phyloP scores from a whole-genome alignment of 2,888 invertebrate genomes.

The Noctua pronuba region DNA sequence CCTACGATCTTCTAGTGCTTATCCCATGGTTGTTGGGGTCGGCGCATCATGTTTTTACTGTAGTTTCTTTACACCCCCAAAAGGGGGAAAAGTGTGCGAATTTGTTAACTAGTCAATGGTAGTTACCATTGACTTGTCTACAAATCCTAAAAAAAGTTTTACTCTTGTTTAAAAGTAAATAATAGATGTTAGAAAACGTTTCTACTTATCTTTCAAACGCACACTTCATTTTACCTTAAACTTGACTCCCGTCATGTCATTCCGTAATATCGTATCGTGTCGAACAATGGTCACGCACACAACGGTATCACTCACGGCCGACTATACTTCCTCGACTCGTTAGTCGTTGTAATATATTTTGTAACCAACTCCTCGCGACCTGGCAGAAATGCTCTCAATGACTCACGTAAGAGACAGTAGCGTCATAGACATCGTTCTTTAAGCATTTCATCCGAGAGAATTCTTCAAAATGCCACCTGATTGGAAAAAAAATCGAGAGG shows the following conservation, averaged over 20 bases:
- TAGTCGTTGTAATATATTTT: slow-evolving; percentile 55
- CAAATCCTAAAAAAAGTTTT: too few relatives aligned
- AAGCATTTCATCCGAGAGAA: neutral
- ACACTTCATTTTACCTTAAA: neutral
- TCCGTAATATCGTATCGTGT: slow-evolving; percentile 29
- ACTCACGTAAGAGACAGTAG: slow-evolving; percentile 10
- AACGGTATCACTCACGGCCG: slow-evolving; percentile 61
- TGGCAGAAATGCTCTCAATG: slow-evolving; percentile 40
- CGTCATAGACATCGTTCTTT: neutral
- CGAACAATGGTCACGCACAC: slow-evolving; percentile 39
- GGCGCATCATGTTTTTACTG: too few relatives aligned
- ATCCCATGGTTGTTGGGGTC: too few relatives aligned
- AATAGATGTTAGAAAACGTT: neutral
- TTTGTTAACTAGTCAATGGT: too few relatives aligned
- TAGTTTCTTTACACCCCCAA: too few relatives aligned
- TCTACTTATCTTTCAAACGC: neutral
- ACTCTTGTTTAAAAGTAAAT: too few relatives aligned
- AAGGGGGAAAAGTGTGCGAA: too few relatives aligned
- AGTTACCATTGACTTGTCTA: neutral
- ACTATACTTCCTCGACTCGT: slow-evolving; percentile 62
- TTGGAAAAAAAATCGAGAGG: neutral
- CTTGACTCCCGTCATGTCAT: neutral
- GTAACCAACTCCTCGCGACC: slow-evolving; percentile 37
- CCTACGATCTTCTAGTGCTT: neutral
- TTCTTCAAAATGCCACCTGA: neutral